Percentiles rank a stretch among this genome's conserved stretches.
phyloP scores from a whole-genome alignment of 1,140 invertebrate genomes.

The Lordiphosa stackelbergi region DNA sequence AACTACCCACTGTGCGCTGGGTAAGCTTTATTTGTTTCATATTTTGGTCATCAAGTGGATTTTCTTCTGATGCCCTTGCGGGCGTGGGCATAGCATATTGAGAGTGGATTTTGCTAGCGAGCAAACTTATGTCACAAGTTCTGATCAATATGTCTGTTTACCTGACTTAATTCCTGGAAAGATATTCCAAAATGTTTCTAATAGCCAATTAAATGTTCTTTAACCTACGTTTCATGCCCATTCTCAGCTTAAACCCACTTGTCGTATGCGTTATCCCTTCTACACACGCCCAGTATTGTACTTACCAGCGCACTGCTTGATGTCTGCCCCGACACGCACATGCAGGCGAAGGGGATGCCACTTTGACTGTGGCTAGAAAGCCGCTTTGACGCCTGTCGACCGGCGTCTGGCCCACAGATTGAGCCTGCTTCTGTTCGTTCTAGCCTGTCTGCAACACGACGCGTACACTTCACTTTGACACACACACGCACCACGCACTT shows the following conservation, averaged over 20 bases:
- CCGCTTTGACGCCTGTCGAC: slow-evolving; percentile 41
- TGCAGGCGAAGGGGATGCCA: slow-evolving; percentile 2
- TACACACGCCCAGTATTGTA: slow-evolving; percentile 7
- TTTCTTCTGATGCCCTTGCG: slow-evolving; percentile 16
- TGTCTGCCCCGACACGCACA: slow-evolving; percentile 12
- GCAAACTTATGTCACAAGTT: slow-evolving; percentile 27
- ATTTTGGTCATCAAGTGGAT: slow-evolving; percentile 43
- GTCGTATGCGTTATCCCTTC: slow-evolving; percentile 23
- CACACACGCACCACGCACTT: slow-evolving; percentile 12
- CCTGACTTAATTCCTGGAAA: neutral
- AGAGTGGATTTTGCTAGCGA: slow-evolving; percentile 41
- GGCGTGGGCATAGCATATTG: slow-evolving; percentile 34
- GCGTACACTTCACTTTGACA: slow-evolving; percentile 21
- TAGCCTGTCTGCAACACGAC: slow-evolving; percentile 20
- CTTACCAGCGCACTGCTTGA: slow-evolving; percentile 17
- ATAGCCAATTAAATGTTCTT: too few species aligned
- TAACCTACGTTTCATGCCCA: neutral
- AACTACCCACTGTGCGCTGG: neutral
- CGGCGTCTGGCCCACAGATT: slow-evolving; percentile 32
- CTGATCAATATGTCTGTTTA: neutral
- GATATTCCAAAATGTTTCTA: too few species aligned
- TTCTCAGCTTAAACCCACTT: slow-evolving; percentile 7
- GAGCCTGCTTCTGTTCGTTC: slow-evolving; percentile 22
- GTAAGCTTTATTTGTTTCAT: slow-evolving; percentile 19
- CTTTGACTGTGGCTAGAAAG: slow-evolving; percentile 25